These are phyloP conservation scores for Ladona fulva DNA, from an alignment of 1,140 invertebrate genomes.

Conservation along the genomic window DNA sequence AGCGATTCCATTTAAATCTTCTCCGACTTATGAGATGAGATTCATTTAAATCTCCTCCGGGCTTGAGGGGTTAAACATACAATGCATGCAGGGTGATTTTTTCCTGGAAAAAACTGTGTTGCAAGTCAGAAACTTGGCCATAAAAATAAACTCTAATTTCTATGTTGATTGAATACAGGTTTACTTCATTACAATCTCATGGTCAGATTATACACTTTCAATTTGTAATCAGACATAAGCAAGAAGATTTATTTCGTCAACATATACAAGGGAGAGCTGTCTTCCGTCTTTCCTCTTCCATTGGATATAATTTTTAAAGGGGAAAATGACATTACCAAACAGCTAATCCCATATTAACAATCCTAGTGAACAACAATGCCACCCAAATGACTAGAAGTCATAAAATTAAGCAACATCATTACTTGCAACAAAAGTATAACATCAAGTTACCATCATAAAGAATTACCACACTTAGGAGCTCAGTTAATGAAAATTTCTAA, in stretches of 20 bases:
- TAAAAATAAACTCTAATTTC: neutral
- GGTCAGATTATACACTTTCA: slow-evolving; percentile 19
- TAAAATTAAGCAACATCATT: slow-evolving; percentile 18
- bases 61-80: no score
- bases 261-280: slow-evolving; percentile 6
- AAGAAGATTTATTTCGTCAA: slow-evolving; percentile 12
- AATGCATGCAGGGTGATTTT: no score
- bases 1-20: no score
- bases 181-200: slow-evolving; percentile 18
- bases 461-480: slow-evolving; percentile 22
- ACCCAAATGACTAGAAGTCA: slow-evolving; percentile 12
- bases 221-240: slow-evolving; percentile 14
- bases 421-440: slow-evolving; percentile 20
- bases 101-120: no score
- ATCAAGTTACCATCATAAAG: slow-evolving; percentile 21
- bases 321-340: slow-evolving; percentile 13
- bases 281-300: slow-evolving; percentile 13
- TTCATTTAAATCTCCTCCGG: no score
- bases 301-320: neutral
- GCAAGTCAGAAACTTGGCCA: no score
- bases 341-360: slow-evolving; percentile 16
- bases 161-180: neutral
- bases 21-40: no score
- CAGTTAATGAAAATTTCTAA: slow-evolving; percentile 17
- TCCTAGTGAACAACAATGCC: slow-evolving; percentile 16